phyloP scores from a whole-genome alignment of 2,888 invertebrate species.

The Euplagia quadripunctaria region DNA sequence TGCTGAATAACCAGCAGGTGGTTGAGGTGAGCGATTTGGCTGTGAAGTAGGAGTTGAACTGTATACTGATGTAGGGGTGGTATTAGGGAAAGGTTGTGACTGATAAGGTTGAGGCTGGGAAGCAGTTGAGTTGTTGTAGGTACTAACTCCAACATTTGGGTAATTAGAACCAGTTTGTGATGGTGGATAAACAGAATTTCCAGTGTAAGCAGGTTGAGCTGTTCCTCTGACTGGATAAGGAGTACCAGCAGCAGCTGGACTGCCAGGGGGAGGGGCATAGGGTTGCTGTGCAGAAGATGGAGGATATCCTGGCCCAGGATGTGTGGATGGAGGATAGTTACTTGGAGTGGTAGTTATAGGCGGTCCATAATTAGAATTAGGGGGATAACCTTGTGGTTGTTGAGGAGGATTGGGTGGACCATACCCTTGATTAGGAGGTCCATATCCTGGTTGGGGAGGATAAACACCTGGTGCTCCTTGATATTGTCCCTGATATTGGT shows the following conservation, averaged over 20 bases:
- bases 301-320: slow-evolving; percentile 81
- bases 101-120: slow-evolving; percentile 84
- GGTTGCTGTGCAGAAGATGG: slow-evolving; percentile 82
- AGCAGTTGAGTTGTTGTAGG: slow-evolving; percentile 79
- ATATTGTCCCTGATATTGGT: slow-evolving; percentile 89
- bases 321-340: slow-evolving; percentile 86
- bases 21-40: slow-evolving; percentile 87
- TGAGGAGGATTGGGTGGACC: slow-evolving; percentile 88
- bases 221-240: slow-evolving; percentile 81
- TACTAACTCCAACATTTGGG: slow-evolving; percentile 82
- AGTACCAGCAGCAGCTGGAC: slow-evolving; percentile 76
- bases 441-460: slow-evolving; percentile 90
- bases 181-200: slow-evolving; percentile 82
- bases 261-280: slow-evolving; percentile 83
- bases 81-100: slow-evolving; percentile 83
- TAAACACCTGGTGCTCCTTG: slow-evolving; percentile 87
- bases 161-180: slow-evolving; percentile 79
- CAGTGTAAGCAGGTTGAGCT: slow-evolving; percentile 79
- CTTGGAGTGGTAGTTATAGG: slow-evolving; percentile 88
- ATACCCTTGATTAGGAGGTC: slow-evolving; percentile 89
- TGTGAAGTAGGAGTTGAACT: slow-evolving; percentile 85
- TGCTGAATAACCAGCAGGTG: slow-evolving; percentile 85
- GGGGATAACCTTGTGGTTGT: slow-evolving; percentile 90
- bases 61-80: slow-evolving; percentile 84
- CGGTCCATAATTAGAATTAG: slow-evolving; percentile 89